These are phyloP conservation scores for Pseudolaguvia tuberculata DNA, from an alignment of 2,113 vertebrate genomes.

Conservation along the genomic window DNA sequence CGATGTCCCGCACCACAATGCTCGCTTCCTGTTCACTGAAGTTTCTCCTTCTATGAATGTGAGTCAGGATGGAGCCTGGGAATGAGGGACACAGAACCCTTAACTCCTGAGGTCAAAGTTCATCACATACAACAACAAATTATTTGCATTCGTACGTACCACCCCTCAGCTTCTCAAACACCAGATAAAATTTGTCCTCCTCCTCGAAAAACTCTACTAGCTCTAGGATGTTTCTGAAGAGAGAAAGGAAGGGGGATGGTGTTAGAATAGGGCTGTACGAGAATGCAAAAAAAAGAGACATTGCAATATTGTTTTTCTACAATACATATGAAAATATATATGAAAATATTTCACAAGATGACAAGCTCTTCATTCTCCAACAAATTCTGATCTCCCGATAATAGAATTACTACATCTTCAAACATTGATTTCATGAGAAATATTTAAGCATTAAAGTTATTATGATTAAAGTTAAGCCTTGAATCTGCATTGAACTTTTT, in stretches of 20 bases:
- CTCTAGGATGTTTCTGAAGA: slow-evolving; percentile 86
- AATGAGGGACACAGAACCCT: background rate
- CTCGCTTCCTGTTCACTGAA: slow-evolving; percentile 95
- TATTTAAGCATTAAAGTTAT: too few relatives aligned
- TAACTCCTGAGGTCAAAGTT: background rate
- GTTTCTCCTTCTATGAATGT: slow-evolving; percentile 88
- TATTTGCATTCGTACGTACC: slow-evolving; percentile 62
- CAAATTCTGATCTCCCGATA: too few relatives aligned
- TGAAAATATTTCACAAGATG: too few relatives aligned
- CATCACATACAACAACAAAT: background rate
- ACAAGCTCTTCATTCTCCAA: too few relatives aligned
- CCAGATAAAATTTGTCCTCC: slow-evolving; percentile 95
- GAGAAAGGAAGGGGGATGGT: background rate
- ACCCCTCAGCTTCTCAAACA: slow-evolving; percentile 96
- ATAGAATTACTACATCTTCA: too few relatives aligned
- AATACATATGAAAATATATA: too few relatives aligned
- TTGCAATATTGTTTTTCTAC: too few relatives aligned
- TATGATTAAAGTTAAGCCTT: background rate
- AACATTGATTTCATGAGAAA: background rate
- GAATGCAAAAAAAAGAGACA: too few relatives aligned
- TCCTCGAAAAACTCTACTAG: slow-evolving; percentile 98
- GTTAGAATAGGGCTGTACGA: too few relatives aligned
- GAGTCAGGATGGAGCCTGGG: slow-evolving; percentile 92
- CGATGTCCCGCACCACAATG: slow-evolving; percentile 91
- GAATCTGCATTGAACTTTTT: background rate